Base-by-base conservation (phyloP, 2,888 invertebrate genomes). In the Helleia helle region DNA sequence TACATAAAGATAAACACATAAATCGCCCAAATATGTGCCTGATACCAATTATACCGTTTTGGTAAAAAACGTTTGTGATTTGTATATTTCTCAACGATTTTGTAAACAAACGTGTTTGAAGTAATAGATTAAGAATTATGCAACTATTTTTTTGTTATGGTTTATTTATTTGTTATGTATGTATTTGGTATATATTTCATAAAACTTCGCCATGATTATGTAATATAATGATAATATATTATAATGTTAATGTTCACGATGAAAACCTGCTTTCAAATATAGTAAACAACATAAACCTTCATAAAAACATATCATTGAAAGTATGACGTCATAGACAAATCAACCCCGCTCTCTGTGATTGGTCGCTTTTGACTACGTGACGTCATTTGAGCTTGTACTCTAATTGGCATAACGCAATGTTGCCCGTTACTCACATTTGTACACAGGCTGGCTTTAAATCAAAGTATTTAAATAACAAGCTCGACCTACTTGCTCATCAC, bases 381-480 rank as follows among this genome's bases (percentile, higher is more conserved):
- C n/a, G n/a, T n/a, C n/a, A n/a, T n/a, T n/a, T n/a, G n/a, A n/a
- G n/a, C n/a, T n/a, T 11, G 31, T 17, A 17, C 17, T 11, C 6
- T 9, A 17, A n/a, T 14, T 18, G 30, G 14, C 31, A 18, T 22
- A 22, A 22, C 6, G 5, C 27, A 3, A 12, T 4, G 11, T 6
- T 11, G 9, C 30, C 31, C 31, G 31, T 18, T 31, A 30, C 68
- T 67, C 59, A 70, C 65, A 69, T 70, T 50, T 51, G 36, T 41
- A 51, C 54, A 25, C 56, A 58, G 22, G 22, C 22, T 22, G 58
- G 54, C 54, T 51, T 51, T 49, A 51, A 48, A 44, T 52, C 57
- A 51, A 52, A 40, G 28, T 13, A 36, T 38, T 22, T 18, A 22
- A 17, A 9, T 41, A 39, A 44, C 43, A 42, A 38, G 37, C 44